These are phyloP conservation scores for Hippocampus abdominalis DNA, from an alignment of 2,113 vertebrate species.

Conservation along the genomic window DNA sequence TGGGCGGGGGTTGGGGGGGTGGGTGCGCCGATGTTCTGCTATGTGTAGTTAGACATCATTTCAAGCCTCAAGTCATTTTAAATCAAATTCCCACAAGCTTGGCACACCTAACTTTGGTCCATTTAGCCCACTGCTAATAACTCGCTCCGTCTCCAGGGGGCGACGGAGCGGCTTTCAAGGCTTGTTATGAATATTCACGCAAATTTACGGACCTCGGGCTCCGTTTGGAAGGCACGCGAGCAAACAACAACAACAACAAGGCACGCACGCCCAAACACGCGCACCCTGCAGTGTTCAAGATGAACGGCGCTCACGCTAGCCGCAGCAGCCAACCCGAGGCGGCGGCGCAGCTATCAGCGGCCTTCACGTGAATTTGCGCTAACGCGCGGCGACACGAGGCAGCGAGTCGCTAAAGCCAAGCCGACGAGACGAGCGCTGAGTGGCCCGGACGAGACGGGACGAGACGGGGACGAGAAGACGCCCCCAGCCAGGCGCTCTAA, in stretches of 20 bases:
- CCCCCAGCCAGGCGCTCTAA: constrained; percentile 41
- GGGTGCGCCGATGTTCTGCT: background rate
- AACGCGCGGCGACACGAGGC: constrained; percentile 48
- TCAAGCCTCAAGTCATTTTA: background rate
- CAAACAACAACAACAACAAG: background rate
- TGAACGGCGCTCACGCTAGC: constrained; percentile 4
- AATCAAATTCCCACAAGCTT: no score
- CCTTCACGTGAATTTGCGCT: constrained; percentile 40
- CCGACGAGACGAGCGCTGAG: background rate
- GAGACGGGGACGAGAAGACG: constrained; percentile 8
- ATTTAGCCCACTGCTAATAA: no score
- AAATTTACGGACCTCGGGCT: background rate
- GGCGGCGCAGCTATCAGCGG: constrained; percentile 52
- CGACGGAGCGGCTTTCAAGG: no score
- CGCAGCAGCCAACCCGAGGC: constrained; percentile 13
- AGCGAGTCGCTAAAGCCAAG: constrained; percentile 26
- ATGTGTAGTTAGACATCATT: background rate
- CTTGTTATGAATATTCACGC: background rate
- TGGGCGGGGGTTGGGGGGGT: background rate
- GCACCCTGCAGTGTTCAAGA: constrained; percentile 12
- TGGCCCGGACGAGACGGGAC: background rate
- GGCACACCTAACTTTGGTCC: no score
- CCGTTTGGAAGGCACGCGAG: constrained; percentile 1
- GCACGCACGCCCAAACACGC: background rate
- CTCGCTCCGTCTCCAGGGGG: background rate